Evolutionary conservation across 2,113 vertebrate species (phyloP), one percentile per base, ranked within the genome.

Genomic region (Stigmatopora nigra): DNA sequence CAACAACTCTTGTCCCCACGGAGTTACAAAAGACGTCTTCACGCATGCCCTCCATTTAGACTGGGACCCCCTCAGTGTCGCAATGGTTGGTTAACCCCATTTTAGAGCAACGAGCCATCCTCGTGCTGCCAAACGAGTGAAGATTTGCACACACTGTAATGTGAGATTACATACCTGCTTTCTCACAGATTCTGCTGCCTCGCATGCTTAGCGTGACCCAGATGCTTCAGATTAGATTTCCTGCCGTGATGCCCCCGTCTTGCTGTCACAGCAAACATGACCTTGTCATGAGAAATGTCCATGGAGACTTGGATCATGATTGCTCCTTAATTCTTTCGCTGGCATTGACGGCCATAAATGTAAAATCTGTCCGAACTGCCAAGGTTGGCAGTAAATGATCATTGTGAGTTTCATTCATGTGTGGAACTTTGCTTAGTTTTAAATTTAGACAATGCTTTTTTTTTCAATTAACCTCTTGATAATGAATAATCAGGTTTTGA

Each of bases 141-240:
- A 5, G 57, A 60, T 60, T 41, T 41, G 17, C 57, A 41, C 38
- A 36, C 12, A 13, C 36, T 3, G n/a, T 41, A 4, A 60, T n/a
- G 58, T 60, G 58, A 60, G 58, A 60, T 20, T 12, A 20, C 58
- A 60, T 60, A 60, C 36, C 10, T 44, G 58, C n/a, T 19, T 60
- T 44, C 36, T 60, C 17, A 60, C 9, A 60, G 19, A 19, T 41
- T 19, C 38, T 13, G 36, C 17, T 3, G n/a, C 36, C 16, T 60
- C 36, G 7, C 17, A 41, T 41, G 57, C 36, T 41, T 7, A 11
- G 35, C 41, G 6, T 60, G 78, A 66, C 78, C 64, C 68, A 78
- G 76, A 68, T 78, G 73, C 64, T 12, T 56, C 68, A 64, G 70
- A 65, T 69, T 64, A 67, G 59, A 76, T 72, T 53, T 67, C 74